Base-by-base conservation (phyloP, 2,113 vertebrate species). In the Macrotis lagotis region DNA sequence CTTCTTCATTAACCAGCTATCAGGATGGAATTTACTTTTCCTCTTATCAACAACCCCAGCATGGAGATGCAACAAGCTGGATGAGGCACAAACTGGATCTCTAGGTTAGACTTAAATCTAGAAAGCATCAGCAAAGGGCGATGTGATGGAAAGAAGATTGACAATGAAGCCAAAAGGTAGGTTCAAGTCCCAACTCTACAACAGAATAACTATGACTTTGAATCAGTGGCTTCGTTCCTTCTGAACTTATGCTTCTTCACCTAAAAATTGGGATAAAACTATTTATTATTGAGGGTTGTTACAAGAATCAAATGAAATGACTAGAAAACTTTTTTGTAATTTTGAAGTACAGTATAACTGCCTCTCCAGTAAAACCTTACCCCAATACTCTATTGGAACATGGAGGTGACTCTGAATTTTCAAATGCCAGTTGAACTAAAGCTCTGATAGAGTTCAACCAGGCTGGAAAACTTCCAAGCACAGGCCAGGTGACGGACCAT, bases 1-100 rank as follows among this genome's bases (percentile, higher is more conserved):
- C 95, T 97, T 98, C 91, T 97, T 88, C 91, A 97, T 97, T 97
- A 97, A 95, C 92, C 96, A 96, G 90, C 95, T 97, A 97, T 96
- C 95, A 93, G 37, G 89, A 96, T 97, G 52, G 88, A 97, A 93
- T 97, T 96, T 93, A 52, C 47, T 95, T 96, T 48, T 94, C 47
- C n/a, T 96, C 91, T 88, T 91, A 94, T 74, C 51, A 91, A 26
- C n/a, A n/a, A n/a, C n/a, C 66, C 89, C 55, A 96, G n/a, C 48
- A 93, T 83, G 26, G 94, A 94, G 88, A 52, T 37, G 48, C 91
- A 94, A 48, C 49, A 94, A 49, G 19, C 37, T 37, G 0, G 25
- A 28, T 53, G 51, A 88, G 96, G 91, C 88, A 91, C 49, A n/a
- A 90, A n/a, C 16, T 89, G 90, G 48, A 92, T 92, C 83, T 92